Percentiles rank a stretch among this genome's conserved stretches.
Evolutionary conservation across 2,888 invertebrate species (phyloP).

Genomic region (Melikaiella ostensackeni): DNA sequence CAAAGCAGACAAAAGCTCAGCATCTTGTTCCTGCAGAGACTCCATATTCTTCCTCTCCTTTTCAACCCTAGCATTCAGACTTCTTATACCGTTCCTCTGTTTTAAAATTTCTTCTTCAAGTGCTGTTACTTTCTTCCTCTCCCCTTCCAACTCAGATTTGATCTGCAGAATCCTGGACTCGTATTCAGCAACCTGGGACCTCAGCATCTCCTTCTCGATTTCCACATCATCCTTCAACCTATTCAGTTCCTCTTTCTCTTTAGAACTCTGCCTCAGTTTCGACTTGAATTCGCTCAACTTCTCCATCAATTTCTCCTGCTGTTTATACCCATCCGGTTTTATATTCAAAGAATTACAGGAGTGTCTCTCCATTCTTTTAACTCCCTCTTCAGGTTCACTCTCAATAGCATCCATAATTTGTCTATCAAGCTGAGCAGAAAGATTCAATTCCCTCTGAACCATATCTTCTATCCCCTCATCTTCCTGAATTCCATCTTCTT

Average conservation of each 20-base stretch:
- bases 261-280: slow-evolving; percentile 62
- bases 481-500: slow-evolving; percentile 47
- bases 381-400: slow-evolving; percentile 70
- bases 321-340: slow-evolving; percentile 49
- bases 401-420: slow-evolving; percentile 81
- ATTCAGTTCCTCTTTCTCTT: slow-evolving; percentile 67
- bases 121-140: slow-evolving; percentile 62
- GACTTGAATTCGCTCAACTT: slow-evolving; percentile 57
- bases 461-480: slow-evolving; percentile 71
- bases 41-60: slow-evolving; percentile 63
- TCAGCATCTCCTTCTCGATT: slow-evolving; percentile 69
- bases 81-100: slow-evolving; percentile 65
- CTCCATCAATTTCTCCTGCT: slow-evolving; percentile 48
- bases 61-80: slow-evolving; percentile 66
- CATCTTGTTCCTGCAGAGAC: slow-evolving; percentile 64
- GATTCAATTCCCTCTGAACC: slow-evolving; percentile 81
- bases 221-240: slow-evolving; percentile 69
- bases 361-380: slow-evolving; percentile 54
- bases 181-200: slow-evolving; percentile 70
- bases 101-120: slow-evolving; percentile 68
- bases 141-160: slow-evolving; percentile 67
- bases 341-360: slow-evolving; percentile 57
- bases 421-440: slow-evolving; percentile 81
- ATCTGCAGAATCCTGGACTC: slow-evolving; percentile 71
- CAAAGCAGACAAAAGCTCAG: slow-evolving; percentile 69